These are phyloP conservation scores for Branchipolynoe longqiensis DNA, from an alignment of 2,888 invertebrate genomes.

Conservation along the genomic window DNA sequence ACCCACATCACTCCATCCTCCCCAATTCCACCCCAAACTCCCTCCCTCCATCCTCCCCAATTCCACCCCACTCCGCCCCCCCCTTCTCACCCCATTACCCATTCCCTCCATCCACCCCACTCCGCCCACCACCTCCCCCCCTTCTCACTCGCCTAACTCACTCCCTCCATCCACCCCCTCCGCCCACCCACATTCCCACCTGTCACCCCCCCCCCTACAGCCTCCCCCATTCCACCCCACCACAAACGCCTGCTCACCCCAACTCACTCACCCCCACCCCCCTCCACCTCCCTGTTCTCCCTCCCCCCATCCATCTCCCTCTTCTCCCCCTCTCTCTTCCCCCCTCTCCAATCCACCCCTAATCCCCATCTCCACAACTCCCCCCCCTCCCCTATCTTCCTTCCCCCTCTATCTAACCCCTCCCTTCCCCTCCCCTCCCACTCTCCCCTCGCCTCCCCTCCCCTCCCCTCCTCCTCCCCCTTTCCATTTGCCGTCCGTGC, in stretches of 20 bases:
- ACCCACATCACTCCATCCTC: no score
- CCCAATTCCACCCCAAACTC: no score
- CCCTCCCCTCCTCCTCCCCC: not conserved
- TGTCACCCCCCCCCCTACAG: not conserved
- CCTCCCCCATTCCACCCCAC: not conserved
- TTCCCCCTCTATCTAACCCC: not conserved
- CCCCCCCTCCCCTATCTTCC: not conserved
- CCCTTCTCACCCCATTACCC: not conserved
- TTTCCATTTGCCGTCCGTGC: not conserved
- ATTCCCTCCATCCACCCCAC: not conserved
- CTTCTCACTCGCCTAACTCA: not conserved
- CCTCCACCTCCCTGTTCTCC: no score
- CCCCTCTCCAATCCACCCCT: not conserved
- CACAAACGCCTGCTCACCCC: not conserved
- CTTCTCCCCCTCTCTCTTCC: not conserved
- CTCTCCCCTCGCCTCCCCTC: not conserved
- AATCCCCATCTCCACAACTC: not conserved
- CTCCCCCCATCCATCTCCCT: not conserved
- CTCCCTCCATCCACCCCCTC: not conserved
- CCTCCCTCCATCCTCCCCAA: no score
- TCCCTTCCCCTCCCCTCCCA: not conserved
- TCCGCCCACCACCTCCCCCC: not conserved
- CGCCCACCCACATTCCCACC: not conserved
- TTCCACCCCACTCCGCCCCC: not conserved
- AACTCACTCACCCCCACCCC: not conserved